Evolutionary conservation across 2,797 vertebrate species (phyloP).

Genomic region (Glyptemys insculpta): DNA sequence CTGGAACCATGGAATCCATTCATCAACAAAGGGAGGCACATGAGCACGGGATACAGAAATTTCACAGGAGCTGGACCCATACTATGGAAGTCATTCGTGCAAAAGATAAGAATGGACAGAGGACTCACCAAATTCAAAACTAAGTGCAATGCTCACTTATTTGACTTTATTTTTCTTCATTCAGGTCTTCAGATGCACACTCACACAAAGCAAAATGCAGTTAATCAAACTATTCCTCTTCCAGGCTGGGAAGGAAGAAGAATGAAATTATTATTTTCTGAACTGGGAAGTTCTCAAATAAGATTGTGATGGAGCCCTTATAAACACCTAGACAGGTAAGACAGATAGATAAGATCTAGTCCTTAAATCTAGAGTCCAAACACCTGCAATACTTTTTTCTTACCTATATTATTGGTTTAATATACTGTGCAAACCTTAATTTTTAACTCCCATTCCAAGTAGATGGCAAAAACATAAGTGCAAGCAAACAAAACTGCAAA

Average conservation of each 20-base stretch:
- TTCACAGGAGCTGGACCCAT: neutral
- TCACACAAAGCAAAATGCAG: neutral
- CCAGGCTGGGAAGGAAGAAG: neutral
- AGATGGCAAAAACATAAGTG: neutral
- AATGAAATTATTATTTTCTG: neutral
- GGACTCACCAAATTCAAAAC: neutral
- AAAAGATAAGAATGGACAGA: neutral
- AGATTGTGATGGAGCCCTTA: neutral
- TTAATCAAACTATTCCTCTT: neutral
- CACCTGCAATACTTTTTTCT: neutral
- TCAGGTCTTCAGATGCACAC: neutral
- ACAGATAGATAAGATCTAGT: slow-evolving; percentile 10
- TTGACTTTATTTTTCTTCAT: neutral
- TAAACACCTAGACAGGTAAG: neutral
- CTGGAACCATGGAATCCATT: neutral
- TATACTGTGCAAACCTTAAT: neutral
- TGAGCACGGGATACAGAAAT: neutral
- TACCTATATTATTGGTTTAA: neutral
- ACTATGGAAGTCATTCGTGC: neutral
- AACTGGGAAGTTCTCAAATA: neutral
- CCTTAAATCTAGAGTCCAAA: neutral
- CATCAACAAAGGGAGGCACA: neutral
- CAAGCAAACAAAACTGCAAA: neutral
- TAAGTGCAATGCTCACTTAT: neutral
- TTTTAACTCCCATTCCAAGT: neutral